A percentile compares a stretch with the other conserved stretches of the same genome.
Evolutionary conservation across 2,113 vertebrate genomes (phyloP).

Genomic region (Speoplatyrhinus poulsoni): DNA sequence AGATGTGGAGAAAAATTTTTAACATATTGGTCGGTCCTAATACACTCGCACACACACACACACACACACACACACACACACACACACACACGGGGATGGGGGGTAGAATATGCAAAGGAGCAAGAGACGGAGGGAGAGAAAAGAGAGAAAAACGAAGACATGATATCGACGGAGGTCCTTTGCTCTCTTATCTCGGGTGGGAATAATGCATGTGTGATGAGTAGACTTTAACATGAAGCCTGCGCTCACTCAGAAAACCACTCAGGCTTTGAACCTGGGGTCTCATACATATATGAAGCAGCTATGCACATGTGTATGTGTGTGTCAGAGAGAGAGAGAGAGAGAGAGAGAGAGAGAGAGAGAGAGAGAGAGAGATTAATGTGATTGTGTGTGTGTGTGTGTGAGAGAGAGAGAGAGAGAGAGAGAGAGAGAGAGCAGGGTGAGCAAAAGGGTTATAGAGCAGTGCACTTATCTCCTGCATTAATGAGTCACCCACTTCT

Average conservation of each 20-base stretch:
- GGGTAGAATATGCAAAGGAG: not conserved
- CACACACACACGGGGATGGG: not conserved
- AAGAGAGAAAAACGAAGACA: constrained; percentile 2
- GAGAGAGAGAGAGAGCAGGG: not conserved
- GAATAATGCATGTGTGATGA: constrained; percentile 39
- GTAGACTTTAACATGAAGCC: constrained; percentile 45
- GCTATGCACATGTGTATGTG: not conserved
- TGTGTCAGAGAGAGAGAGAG: not conserved
- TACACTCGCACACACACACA: not conserved
- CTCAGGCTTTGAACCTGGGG: constrained; percentile 44
- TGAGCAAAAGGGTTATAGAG: not conserved
- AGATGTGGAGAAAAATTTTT: too few species aligned
- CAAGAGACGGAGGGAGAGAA: not conserved
- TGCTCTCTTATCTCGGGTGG: not conserved
- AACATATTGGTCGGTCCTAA: not conserved
- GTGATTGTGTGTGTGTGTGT: not conserved
- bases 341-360: constrained; percentile 2
- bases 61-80: not conserved
- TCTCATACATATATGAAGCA: constrained; percentile 36
- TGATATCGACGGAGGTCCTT: not conserved
- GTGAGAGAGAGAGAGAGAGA: not conserved
- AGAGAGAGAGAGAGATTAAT: not conserved
- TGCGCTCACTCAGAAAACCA: constrained; percentile 36
- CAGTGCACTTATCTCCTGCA: constrained; percentile 1
- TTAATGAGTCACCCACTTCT: constrained; percentile 22